Percentiles rank a stretch among this genome's conserved stretches.
Conservation (phyloP, 2,113 vertebrate genomes). For the Petroica traversi region DNA sequence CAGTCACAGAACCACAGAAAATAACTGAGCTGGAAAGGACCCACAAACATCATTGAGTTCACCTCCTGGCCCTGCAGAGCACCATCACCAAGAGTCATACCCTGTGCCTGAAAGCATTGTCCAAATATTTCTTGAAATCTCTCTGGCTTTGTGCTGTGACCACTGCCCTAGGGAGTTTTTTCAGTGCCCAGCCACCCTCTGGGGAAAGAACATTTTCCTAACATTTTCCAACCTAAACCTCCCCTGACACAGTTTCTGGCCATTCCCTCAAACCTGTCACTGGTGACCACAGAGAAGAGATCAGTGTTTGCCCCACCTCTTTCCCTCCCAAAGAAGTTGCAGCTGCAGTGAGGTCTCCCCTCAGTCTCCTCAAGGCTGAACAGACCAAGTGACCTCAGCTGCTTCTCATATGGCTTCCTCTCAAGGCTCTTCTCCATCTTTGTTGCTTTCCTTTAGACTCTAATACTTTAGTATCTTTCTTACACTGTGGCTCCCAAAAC, state of each 20-base stretch:
- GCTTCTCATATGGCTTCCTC: rapidly evolving
- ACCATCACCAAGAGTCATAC: not conserved
- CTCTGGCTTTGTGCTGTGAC: not conserved
- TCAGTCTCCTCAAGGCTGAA: too few species aligned
- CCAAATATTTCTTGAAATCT: not conserved
- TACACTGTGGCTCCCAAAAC: rapidly evolving
- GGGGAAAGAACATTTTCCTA: rapidly evolving
- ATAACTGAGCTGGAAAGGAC: not conserved
- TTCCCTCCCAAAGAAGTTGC: not conserved
- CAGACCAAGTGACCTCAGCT: not conserved
- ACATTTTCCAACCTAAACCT: not conserved
- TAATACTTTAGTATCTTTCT: not conserved
- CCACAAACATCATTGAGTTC: not conserved
- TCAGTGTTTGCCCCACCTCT: not conserved
- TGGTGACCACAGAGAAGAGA: not conserved
- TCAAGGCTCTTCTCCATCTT: not conserved
- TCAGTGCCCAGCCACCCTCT: rapidly evolving
- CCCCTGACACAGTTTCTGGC: not conserved
- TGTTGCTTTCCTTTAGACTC: not conserved
- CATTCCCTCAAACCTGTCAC: rapidly evolving
- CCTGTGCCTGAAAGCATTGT: not conserved
- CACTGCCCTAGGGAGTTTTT: rapidly evolving
- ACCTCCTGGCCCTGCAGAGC: not conserved
- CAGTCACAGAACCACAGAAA: not conserved
- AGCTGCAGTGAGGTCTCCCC: not conserved